Conservation (phyloP, 2,113 vertebrate genomes). For the Petaurus breviceps region DNA sequence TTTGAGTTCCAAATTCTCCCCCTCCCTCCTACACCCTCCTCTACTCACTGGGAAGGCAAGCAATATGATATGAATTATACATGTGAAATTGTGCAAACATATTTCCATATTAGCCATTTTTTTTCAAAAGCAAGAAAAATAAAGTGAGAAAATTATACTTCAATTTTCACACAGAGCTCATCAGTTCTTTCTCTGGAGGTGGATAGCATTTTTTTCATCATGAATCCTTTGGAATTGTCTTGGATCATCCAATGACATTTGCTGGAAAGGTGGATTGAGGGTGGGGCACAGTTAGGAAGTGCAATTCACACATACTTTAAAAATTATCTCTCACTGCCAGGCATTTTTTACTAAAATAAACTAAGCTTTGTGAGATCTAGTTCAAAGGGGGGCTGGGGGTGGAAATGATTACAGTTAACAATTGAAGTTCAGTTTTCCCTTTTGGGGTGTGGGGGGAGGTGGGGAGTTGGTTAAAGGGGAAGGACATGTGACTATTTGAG, state of each 20-base stretch:
- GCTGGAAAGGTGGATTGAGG: constrained; percentile 1
- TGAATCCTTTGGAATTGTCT: not conserved
- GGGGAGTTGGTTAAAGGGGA: not conserved
- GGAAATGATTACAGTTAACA: constrained; percentile 35
- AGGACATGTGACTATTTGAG: not conserved
- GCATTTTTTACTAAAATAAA: constrained; percentile 38
- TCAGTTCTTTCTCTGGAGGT: not conserved
- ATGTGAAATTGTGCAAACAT: not conserved
- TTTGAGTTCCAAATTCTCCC: not conserved
- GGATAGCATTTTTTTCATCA: not conserved
- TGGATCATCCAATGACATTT: not conserved
- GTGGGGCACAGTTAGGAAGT: constrained; percentile 38
- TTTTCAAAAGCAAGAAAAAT: not conserved
- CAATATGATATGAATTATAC: not conserved
- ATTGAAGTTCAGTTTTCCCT: constrained; percentile 2
- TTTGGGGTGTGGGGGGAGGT: not conserved
- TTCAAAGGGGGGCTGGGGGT: constrained; percentile 15
- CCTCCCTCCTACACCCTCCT: not conserved
- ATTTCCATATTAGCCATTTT: not conserved
- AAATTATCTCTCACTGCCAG: constrained; percentile 54
- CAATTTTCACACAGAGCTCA: not conserved
- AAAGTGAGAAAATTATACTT: not conserved
- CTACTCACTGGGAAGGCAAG: not conserved
- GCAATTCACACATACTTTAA: constrained; percentile 27
- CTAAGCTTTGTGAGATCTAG: constrained; percentile 24